phyloP scores from a whole-genome alignment of 2,113 vertebrate species.

The Aplodontia rufa region DNA sequence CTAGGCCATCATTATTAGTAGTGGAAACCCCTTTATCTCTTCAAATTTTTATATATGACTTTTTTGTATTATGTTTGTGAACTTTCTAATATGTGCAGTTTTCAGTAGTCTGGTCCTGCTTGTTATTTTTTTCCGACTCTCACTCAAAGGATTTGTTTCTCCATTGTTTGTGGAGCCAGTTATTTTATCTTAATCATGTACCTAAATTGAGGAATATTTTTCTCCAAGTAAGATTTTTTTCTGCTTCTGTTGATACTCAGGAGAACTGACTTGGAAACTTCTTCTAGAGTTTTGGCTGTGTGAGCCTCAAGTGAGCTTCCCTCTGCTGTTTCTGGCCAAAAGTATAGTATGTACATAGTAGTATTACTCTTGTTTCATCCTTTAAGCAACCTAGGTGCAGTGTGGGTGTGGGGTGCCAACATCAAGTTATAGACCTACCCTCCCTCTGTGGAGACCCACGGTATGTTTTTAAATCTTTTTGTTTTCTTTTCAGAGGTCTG shows the following conservation, averaged over 20 bases:
- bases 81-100: not conserved
- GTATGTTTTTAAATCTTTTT: not conserved
- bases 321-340: not conserved
- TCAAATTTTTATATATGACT: not conserved
- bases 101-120: not conserved
- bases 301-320: not conserved
- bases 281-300: not conserved
- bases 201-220: not conserved
- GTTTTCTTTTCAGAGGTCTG: not conserved
- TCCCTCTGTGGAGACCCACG: not conserved
- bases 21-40: not conserved
- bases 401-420: not conserved
- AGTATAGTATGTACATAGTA: not conserved
- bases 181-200: not conserved
- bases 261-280: not conserved
- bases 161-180: not conserved
- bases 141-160: not conserved
- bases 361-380: not conserved
- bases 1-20: not conserved
- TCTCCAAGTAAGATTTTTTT: not conserved
- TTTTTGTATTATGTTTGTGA: not conserved
- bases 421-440: not conserved
- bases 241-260: not conserved
- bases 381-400: not conserved
- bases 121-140: not conserved